A percentile compares a stretch with the other conserved stretches of the same genome.
These are phyloP conservation scores for Pituophis catenifer DNA, from an alignment of 2,113 vertebrate genomes.

Conservation along the genomic window DNA sequence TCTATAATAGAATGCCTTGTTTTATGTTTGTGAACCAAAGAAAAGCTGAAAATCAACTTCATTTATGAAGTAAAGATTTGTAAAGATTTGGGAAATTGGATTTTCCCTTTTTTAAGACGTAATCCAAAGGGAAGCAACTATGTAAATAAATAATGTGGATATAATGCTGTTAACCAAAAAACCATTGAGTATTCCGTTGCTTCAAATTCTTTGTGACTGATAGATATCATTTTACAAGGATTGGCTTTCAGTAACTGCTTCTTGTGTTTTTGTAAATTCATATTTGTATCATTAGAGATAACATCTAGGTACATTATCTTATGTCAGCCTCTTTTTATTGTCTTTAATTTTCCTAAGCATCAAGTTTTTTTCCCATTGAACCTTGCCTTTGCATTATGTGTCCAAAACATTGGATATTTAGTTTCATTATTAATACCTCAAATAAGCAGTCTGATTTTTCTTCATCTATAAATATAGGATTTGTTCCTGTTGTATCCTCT, in stretches of 20 bases:
- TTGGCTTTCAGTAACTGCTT: not conserved
- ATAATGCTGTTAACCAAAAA: not conserved
- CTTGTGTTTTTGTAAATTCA: not conserved
- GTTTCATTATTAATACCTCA: not conserved
- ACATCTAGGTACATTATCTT: not conserved
- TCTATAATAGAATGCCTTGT: not conserved
- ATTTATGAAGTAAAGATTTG: conserved; percentile 37
- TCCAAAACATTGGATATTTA: not conserved
- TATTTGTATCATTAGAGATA: not conserved
- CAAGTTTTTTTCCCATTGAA: not conserved
- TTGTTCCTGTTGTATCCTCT: not conserved
- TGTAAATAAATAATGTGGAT: conserved; percentile 19
- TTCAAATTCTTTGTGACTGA: not conserved
- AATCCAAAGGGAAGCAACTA: conserved; percentile 18
- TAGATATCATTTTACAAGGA: not conserved
- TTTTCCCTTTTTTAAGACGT: conserved; percentile 14
- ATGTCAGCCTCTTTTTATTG: not conserved
- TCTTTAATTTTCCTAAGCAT: not conserved
- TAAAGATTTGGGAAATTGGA: conserved; percentile 34
- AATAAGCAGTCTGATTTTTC: not conserved
- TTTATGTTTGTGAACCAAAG: not conserved
- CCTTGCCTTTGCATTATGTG: not conserved
- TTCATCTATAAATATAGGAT: not conserved
- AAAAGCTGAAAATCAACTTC: not conserved
- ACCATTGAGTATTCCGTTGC: not conserved